Percentiles rank a stretch among this genome's conserved stretches.
phyloP scores from a whole-genome alignment of 2,888 invertebrate genomes.

The Nomada hirtipes region DNA sequence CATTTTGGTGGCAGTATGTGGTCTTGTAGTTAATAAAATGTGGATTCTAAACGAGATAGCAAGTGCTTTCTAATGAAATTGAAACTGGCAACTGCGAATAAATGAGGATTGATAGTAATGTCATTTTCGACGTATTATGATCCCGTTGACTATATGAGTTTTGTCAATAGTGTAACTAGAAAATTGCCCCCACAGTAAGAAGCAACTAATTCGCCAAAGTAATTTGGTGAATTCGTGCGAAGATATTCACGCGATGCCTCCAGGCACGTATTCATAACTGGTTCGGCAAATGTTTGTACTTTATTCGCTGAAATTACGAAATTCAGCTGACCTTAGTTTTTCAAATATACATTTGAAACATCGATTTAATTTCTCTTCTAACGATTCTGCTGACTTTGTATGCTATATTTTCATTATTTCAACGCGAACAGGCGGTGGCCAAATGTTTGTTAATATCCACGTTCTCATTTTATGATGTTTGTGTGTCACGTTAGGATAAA shows the following conservation, averaged over 20 bases:
- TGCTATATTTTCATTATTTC: background rate
- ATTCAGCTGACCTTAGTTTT: background rate
- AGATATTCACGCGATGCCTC: conserved; percentile 3
- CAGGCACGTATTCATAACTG: background rate
- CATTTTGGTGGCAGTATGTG: no score
- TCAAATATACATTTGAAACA: conserved; percentile 25
- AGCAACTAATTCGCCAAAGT: no score
- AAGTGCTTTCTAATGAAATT: no score
- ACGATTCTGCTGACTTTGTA: conserved; percentile 7
- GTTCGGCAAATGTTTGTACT: conserved; percentile 29
- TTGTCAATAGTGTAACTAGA: no score
- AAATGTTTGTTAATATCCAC: conserved; percentile 26
- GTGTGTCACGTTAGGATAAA: background rate
- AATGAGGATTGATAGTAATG: no score
- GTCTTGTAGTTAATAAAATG: no score
- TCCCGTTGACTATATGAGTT: no score
- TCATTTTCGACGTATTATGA: no score
- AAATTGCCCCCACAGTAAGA: no score
- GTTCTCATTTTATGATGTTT: conserved; percentile 21
- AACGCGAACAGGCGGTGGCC: background rate
- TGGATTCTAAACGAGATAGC: no score
- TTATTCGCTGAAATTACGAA: background rate
- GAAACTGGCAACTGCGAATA: no score
- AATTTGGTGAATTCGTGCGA: background rate
- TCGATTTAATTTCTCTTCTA: conserved; percentile 14